Evolutionary conservation across 2,797 vertebrate genomes (phyloP), one percentile per base, ranked within the genome.

Genomic region (Coilia nasus): DNA sequence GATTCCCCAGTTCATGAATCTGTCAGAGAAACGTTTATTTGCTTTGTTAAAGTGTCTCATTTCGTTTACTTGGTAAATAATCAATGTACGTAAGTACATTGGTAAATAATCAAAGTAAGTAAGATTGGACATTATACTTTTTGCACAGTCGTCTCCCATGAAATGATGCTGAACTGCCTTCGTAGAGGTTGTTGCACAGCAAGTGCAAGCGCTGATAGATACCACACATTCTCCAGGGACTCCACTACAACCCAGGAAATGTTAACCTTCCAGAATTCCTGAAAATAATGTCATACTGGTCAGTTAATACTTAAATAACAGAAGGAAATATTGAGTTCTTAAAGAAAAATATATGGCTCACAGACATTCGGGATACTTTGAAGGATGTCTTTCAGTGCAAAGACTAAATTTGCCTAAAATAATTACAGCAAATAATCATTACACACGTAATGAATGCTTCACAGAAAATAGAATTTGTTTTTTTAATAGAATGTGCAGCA

Each of bases 261-360:
- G 91, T 93, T 96, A 25, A 94, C 95, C 78, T 88, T 93, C 98
- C 98, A 99, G 0, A 93, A 91, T 10, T 94, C 95, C 98, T 99
- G 0, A 78, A 60, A 57, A 28, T 19, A 82, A 25, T 28, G 17
- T 25, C 6, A 46, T 6, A 21, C 4, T 5, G 19, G 7, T 41
- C 15, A 7, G 17, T 35, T 44, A 35, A 54, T 11, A 71, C 78
- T n/a, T n/a, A n/a, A 54, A 54, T 3, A 9, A 54, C 7, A 54
- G 50, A 3, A 17, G 23, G 46, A 44, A 0, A 84, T 12, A 41
- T 2, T 41, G 2, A 41, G 35, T 5, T 5, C 35, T 41, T 41
- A 5, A 41, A 41, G 35, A 5, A 41, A 41, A 41, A 41, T 41
- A 41, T 41, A 41, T 11, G 47, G 19, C 9, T 12, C 11, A 64